Percentiles rank a stretch among this genome's conserved stretches.
These are phyloP conservation scores for Columba livia DNA, from an alignment of 2,113 vertebrate species.

Conservation along the genomic window DNA sequence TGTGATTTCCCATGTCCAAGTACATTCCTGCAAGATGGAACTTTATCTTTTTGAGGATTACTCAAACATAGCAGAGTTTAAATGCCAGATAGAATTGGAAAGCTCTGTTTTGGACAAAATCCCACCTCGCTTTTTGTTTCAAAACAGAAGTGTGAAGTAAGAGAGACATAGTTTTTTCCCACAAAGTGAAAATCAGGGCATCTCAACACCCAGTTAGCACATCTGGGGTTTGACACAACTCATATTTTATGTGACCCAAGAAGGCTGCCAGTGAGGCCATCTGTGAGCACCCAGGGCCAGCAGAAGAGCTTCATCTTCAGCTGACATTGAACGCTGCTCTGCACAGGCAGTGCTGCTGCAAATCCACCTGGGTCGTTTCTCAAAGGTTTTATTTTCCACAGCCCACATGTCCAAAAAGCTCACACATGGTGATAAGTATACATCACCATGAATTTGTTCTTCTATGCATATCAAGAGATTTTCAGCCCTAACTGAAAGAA, in stretches of 20 bases:
- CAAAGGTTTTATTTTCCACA: background rate
- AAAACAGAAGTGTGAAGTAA: conserved; percentile 52
- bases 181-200: conserved; percentile 34
- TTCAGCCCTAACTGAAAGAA: background rate
- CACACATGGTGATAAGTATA: background rate
- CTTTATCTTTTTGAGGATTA: background rate
- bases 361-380: accelerated
- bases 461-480: background rate
- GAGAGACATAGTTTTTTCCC: conserved; percentile 56
- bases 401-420: background rate
- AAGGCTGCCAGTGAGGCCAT: background rate
- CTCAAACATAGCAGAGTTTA: conserved; percentile 12
- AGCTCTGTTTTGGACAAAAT: conserved; percentile 10
- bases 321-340: background rate
- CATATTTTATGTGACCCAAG: conserved; percentile 40
- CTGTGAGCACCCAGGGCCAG: background rate
- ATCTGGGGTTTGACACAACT: conserved; percentile 68
- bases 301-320: background rate
- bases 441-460: background rate
- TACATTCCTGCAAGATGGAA: background rate
- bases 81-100: conserved; percentile 18
- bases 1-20: background rate
- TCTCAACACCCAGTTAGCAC: conserved; percentile 59
- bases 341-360: background rate
- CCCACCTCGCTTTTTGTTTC: background rate